Base-by-base conservation (phyloP, 2,888 invertebrate species). In the Linnaemya vulpina region DNA sequence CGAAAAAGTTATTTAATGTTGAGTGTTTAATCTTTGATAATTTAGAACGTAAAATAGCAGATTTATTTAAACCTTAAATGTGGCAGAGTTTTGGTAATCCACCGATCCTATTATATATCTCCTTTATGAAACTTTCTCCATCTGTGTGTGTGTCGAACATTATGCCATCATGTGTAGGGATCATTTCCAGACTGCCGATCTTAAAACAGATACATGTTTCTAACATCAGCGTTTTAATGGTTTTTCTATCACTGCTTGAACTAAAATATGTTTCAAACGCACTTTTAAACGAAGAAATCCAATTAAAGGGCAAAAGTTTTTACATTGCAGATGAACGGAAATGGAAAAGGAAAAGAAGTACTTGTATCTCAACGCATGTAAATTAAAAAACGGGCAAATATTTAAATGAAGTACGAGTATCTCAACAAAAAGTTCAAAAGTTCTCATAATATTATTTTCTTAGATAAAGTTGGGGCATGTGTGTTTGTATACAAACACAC, bases 341-440 rank as follows among this genome's bases (percentile, higher is more conserved):
- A 20, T 17, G 22, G 49, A 49, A 20, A 68, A 35, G 62, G 40
- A 25, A 62, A 62, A 78, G 25, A 62, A 51, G 70, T 71, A 11
- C 20, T 51, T 3, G 22, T 53, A 78, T 40, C 68, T 80, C 51
- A 60, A 80, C 58, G 67, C 51, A 74, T 60, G 49, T 43, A 74
- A 74, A 74, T 22, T n/a, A 49, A 3, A 73, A 73, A 74, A 49
- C 60, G n/a, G 3, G 53, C 51, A 67, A 80, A 80, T 68, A 67
- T 80, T 67, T 80, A 1, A 40, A 40, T 10, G 17, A 40, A 46
- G 60, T 74, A 60, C 80, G 73, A 63, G 43, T n/a, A 53, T 49
- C 55, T 49, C 73, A 67, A 74, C 46, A 38, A 1, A 46, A 65
- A 51, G 20, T 49, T 13, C 10, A 38, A 63, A 30, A 65, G 3